Conservation (phyloP, 2,113 vertebrate species). For the Zingel zingel region DNA sequence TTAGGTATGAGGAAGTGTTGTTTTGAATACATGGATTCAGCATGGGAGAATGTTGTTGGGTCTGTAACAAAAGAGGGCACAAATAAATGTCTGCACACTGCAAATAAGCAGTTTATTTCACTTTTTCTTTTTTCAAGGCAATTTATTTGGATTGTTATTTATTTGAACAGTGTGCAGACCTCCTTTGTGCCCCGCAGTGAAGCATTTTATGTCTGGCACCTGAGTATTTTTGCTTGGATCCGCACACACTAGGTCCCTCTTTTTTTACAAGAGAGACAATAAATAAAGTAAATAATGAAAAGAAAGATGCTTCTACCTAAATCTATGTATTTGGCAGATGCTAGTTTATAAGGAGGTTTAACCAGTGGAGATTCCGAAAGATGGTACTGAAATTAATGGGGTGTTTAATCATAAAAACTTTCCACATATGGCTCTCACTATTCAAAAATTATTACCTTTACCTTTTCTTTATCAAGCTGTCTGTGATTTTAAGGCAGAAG, state of each 20-base stretch:
- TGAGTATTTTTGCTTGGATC: too few species aligned
- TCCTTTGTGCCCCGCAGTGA: too few species aligned
- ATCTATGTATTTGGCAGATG: neutral
- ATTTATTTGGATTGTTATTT: too few species aligned
- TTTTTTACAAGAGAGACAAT: neutral
- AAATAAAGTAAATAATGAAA: neutral
- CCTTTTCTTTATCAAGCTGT: neutral
- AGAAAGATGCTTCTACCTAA: neutral
- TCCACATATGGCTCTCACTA: neutral
- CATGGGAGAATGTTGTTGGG: neutral
- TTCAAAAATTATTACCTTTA: neutral
- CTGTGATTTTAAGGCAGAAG: neutral
- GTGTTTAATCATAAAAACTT: constrained; percentile 4
- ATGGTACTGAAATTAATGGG: neutral
- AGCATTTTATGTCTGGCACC: too few species aligned
- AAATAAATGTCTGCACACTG: too few species aligned
- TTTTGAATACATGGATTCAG: neutral
- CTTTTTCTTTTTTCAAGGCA: too few species aligned
- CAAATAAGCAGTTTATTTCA: too few species aligned
- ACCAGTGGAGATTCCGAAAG: neutral
- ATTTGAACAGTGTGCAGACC: too few species aligned
- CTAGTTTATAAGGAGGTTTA: neutral
- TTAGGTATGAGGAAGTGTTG: too few species aligned
- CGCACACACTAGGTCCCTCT: too few species aligned
- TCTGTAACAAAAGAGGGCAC: neutral